phyloP scores from a whole-genome alignment of 2,888 invertebrate species.

The Leptura quadrifasciata region DNA sequence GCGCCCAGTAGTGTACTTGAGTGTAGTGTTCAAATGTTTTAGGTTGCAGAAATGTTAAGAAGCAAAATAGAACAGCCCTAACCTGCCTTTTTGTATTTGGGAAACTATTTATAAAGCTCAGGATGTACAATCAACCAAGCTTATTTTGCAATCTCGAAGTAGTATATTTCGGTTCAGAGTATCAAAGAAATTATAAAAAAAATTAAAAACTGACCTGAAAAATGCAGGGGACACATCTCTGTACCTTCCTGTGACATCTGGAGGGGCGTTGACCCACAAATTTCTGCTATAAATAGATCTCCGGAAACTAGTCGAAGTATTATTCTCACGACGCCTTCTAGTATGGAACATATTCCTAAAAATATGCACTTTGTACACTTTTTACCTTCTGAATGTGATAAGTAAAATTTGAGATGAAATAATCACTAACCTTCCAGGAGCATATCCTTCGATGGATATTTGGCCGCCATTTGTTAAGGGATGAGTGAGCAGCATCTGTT shows the following conservation, averaged over 20 bases:
- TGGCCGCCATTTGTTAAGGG: conserved; percentile 67
- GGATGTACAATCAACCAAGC: too few species aligned
- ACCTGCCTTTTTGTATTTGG: too few species aligned
- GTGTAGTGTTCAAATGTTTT: too few species aligned
- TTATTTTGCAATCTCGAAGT: too few species aligned
- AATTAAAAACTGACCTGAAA: conserved; percentile 78
- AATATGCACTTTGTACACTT: background rate
- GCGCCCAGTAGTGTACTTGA: too few species aligned
- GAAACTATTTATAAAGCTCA: too few species aligned
- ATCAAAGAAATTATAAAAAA: too few species aligned
- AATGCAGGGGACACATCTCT: conserved; percentile 85
- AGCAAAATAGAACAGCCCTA: too few species aligned
- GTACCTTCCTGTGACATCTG: conserved; percentile 82
- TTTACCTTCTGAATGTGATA: background rate
- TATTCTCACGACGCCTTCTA: conserved; percentile 58
- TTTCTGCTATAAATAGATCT: conserved; percentile 85
- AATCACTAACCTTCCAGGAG: conserved; percentile 56
- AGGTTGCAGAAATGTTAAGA: too few species aligned
- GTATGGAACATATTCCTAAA: conserved; percentile 49
- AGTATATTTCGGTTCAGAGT: too few species aligned
- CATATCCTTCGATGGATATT: conserved; percentile 62
- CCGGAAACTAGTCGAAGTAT: conserved; percentile 75
- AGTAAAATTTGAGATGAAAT: background rate
- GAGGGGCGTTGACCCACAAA: conserved; percentile 83
- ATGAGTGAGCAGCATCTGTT: conserved; percentile 76